These are phyloP conservation scores for Sphaerophoria taeniata DNA, from an alignment of 2,888 invertebrate genomes.

Conservation along the genomic window DNA sequence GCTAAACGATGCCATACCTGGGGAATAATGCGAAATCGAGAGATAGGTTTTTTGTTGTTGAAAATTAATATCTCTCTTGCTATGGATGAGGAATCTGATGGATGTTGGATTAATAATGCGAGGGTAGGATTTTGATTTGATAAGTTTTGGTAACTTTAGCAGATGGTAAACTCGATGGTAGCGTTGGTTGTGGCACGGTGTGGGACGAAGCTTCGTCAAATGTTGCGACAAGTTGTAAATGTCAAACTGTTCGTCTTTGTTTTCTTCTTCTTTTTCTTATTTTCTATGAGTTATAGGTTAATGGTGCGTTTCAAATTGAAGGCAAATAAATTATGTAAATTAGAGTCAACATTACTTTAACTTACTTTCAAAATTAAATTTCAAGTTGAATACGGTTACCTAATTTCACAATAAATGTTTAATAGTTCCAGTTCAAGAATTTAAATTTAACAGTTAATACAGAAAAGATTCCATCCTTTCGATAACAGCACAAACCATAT, in stretches of 20 bases:
- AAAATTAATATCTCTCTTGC: slow-evolving; percentile 21
- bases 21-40: slow-evolving; percentile 10
- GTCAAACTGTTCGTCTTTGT: background rate
- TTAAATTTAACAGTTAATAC: too few species aligned
- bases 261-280: background rate
- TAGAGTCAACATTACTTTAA: background rate
- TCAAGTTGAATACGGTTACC: too few species aligned
- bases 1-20: slow-evolving; percentile 1
- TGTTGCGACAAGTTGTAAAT: slow-evolving; percentile 24
- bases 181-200: background rate
- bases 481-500: too few species aligned
- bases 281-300: background rate
- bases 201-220: background rate
- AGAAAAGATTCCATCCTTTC: too few species aligned
- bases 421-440: too few species aligned
- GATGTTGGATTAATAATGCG: background rate
- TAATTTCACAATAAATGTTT: too few species aligned
- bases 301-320: background rate
- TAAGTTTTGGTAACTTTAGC: slow-evolving; percentile 8
- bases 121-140: slow-evolving; percentile 25
- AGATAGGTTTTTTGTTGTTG: slow-evolving; percentile 7
- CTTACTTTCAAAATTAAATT: background rate
- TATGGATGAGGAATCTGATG: background rate
- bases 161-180: background rate
- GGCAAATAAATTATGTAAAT: background rate